phyloP scores from a whole-genome alignment of 2,113 vertebrate species.

The Ictidomys tridecemlineatus region DNA sequence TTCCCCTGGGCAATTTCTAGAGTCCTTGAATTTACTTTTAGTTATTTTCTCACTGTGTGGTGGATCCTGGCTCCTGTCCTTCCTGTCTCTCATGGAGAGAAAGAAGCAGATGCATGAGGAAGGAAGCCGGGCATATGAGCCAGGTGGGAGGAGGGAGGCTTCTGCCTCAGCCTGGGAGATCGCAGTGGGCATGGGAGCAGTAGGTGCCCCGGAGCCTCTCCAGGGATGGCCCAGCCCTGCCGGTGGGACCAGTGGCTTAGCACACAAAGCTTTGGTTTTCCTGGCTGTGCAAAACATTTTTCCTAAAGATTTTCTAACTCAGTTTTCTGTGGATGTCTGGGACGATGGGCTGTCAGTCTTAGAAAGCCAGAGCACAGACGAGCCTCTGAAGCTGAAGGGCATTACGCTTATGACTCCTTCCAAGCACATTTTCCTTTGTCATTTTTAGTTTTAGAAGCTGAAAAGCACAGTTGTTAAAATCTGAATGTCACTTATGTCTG shows the following conservation, averaged over 20 bases:
- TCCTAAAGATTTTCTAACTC: neutral
- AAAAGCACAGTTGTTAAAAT: neutral
- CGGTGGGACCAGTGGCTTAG: neutral
- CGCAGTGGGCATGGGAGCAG: neutral
- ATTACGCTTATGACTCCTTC: accelerated
- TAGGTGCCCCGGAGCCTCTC: too few relatives aligned
- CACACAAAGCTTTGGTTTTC: neutral
- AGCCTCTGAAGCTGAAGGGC: neutral
- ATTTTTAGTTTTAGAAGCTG: neutral
- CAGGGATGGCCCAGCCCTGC: neutral
- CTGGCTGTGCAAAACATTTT: neutral
- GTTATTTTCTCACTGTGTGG: neutral
- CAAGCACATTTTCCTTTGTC: neutral
- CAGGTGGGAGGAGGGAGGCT: neutral
- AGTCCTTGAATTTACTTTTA: neutral
- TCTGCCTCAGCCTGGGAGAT: neutral
- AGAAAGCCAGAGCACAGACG: neutral
- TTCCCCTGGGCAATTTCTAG: neutral
- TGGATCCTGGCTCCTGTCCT: neutral
- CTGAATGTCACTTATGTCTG: neutral
- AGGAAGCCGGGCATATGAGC: neutral
- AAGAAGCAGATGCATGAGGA: neutral
- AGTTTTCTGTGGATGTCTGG: neutral
- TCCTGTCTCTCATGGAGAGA: neutral
- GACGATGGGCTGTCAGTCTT: neutral